These are phyloP conservation scores for Acanthurus tractus DNA, from an alignment of 2,797 vertebrate genomes.

Conservation along the genomic window DNA sequence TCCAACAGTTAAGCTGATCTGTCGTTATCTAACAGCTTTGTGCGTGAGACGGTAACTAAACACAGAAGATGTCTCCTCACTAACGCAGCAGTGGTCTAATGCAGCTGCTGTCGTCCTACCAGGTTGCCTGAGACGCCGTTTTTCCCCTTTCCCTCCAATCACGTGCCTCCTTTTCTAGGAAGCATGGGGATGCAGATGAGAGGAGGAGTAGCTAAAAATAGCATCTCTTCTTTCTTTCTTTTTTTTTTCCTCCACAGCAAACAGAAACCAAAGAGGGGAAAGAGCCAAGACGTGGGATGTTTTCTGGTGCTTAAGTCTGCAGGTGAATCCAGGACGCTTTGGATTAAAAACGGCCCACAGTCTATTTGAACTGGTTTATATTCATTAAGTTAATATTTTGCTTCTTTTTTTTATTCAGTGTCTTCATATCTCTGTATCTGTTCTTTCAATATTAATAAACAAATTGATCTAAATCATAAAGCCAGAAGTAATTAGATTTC, in stretches of 20 bases:
- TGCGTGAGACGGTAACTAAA: slow-evolving; percentile 20
- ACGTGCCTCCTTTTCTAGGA: slow-evolving; percentile 73
- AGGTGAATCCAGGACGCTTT: slow-evolving; percentile 54
- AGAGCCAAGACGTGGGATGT: slow-evolving; percentile 56
- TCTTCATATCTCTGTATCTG: background rate
- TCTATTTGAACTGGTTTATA: slow-evolving; percentile 6
- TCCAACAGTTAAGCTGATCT: background rate
- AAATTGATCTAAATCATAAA: background rate
- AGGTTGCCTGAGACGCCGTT: slow-evolving; percentile 66
- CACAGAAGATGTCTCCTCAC: slow-evolving; percentile 15
- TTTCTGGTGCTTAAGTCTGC: slow-evolving; percentile 28
- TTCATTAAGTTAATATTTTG: background rate
- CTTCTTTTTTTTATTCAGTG: background rate
- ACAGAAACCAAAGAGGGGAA: slow-evolving; percentile 54
- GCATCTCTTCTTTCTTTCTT: slow-evolving; percentile 52
- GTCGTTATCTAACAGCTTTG: background rate
- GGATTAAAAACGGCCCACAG: background rate
- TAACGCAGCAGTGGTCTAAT: slow-evolving; percentile 16
- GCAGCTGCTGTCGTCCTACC: slow-evolving; percentile 46
- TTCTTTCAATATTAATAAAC: background rate
- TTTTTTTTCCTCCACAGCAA: slow-evolving; percentile 56
- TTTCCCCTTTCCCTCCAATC: slow-evolving; percentile 64
- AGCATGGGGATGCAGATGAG: slow-evolving; percentile 77
- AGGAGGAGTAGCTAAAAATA: slow-evolving; percentile 82
- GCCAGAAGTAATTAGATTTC: background rate